Percentiles rank a stretch among this genome's conserved stretches.
These are phyloP conservation scores for Papilio machaon DNA, from an alignment of 1,140 invertebrate species.

Conservation along the genomic window DNA sequence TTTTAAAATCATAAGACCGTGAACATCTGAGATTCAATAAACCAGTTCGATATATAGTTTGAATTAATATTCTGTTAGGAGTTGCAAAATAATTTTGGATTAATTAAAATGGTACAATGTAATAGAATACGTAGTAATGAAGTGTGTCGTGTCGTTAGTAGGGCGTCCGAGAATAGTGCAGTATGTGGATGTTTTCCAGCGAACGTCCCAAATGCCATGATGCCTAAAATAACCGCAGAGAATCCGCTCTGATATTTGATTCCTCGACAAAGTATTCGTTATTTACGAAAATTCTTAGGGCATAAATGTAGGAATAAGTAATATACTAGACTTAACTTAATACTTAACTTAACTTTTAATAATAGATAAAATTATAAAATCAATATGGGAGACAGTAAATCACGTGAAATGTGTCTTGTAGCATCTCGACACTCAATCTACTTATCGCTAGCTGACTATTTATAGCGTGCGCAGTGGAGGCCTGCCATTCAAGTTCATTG, in stretches of 20 bases:
- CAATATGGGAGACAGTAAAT: slow-evolving; percentile 16
- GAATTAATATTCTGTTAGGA: background rate
- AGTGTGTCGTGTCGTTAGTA: slow-evolving; percentile 58
- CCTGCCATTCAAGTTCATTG: slow-evolving; percentile 75
- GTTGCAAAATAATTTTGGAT: slow-evolving; percentile 39
- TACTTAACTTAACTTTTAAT: too few species aligned
- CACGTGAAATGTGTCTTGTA: slow-evolving; percentile 29
- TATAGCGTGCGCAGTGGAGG: slow-evolving; percentile 70
- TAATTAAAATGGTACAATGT: slow-evolving; percentile 23
- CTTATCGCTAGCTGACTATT: slow-evolving; percentile 54
- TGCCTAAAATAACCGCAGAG: slow-evolving; percentile 72
- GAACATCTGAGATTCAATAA: slow-evolving; percentile 50
- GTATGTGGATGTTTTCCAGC: slow-evolving; percentile 75
- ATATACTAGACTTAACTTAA: background rate
- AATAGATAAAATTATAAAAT: slow-evolving; percentile 3
- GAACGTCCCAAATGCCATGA: slow-evolving; percentile 74
- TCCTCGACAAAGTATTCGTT: slow-evolving; percentile 44
- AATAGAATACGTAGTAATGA: slow-evolving; percentile 20
- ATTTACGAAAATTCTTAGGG: slow-evolving; percentile 21
- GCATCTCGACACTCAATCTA: slow-evolving; percentile 45
- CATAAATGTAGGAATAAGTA: background rate
- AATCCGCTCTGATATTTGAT: slow-evolving; percentile 62
- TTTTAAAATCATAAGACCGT: slow-evolving; percentile 59
- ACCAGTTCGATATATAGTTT: slow-evolving; percentile 24
- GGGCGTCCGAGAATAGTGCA: slow-evolving; percentile 73